Conservation (phyloP, 2,113 vertebrate genomes). For the Neolamprologus modestus region DNA sequence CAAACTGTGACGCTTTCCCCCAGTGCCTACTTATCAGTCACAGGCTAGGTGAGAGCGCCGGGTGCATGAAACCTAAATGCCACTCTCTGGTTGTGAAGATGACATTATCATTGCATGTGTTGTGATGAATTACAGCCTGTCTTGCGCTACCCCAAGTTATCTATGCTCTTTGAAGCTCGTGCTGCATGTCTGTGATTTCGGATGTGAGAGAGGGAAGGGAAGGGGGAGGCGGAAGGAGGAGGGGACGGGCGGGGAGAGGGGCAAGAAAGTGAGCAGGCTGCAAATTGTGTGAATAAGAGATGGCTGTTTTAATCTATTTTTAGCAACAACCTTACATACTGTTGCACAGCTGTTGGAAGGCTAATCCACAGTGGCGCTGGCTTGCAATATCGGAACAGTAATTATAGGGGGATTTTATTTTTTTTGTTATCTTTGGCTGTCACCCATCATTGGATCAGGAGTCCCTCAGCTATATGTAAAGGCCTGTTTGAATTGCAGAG, state of each 20-base stretch:
- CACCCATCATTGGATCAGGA: conserved; percentile 58
- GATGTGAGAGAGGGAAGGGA: background rate
- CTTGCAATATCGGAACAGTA: conserved; percentile 43
- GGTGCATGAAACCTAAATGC: conserved; percentile 4
- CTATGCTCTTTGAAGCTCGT: conserved; percentile 69
- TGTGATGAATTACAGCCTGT: conserved; percentile 44
- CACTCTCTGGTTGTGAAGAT: background rate
- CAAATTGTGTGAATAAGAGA: conserved; percentile 57
- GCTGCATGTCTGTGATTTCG: conserved; percentile 47
- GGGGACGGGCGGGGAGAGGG: background rate
- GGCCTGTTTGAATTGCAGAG: conserved; percentile 11
- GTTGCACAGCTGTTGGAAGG: conserved; percentile 35
- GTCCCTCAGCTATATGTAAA: conserved; percentile 37
- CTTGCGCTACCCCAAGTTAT: conserved; percentile 50
- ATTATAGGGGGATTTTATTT: conserved; percentile 42
- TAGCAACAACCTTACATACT: conserved; percentile 43
- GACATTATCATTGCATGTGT: conserved; percentile 38
- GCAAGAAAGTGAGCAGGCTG: conserved; percentile 44
- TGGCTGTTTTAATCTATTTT: conserved; percentile 57
- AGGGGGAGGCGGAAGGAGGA: background rate
- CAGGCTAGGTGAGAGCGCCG: background rate
- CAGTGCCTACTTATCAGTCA: background rate
- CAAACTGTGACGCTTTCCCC: background rate
- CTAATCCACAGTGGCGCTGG: conserved; percentile 56
- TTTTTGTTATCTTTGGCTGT: conserved; percentile 56